A percentile compares a stretch with the other conserved stretches of the same genome.
Conservation (phyloP, 2,888 invertebrate genomes). For the Augiades crinisus region DNA sequence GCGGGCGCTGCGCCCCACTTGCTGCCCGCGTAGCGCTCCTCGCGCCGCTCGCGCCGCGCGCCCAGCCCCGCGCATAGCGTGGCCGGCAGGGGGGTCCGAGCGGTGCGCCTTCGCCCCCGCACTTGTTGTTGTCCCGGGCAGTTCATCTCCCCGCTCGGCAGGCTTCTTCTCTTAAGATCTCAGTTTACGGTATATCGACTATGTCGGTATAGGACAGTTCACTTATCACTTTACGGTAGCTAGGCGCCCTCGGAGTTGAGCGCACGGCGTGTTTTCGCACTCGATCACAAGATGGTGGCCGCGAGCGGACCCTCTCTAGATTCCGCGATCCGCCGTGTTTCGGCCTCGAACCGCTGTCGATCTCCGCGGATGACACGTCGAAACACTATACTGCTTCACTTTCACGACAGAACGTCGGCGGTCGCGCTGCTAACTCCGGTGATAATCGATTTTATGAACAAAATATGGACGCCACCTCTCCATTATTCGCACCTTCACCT, state of each 20-base stretch:
- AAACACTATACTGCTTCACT: constrained; percentile 72
- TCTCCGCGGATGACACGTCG: constrained; percentile 76
- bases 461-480: constrained; percentile 74
- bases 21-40: constrained; percentile 84
- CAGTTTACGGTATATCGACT: constrained; percentile 30
- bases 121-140: constrained; percentile 48
- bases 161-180: constrained; percentile 37
- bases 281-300: constrained; percentile 66
- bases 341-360: constrained; percentile 74
- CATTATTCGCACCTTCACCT: constrained; percentile 76
- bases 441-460: constrained; percentile 71
- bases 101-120: constrained; percentile 50
- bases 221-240: constrained; percentile 56
- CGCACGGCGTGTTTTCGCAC: constrained; percentile 43
- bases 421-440: constrained; percentile 77
- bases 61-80: constrained; percentile 41
- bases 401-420: constrained; percentile 72
- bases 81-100: constrained; percentile 47
- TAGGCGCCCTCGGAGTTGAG: constrained; percentile 49
- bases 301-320: constrained; percentile 44
- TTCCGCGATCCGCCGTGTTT: constrained; percentile 50
- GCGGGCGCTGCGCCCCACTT: constrained; percentile 92
- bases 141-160: constrained; percentile 47
- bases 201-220: constrained; percentile 49
- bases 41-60: constrained; percentile 42